A percentile compares a stretch with the other conserved stretches of the same genome.
phyloP scores from a whole-genome alignment of 2,113 vertebrate species.

The Loxodonta africana region DNA sequence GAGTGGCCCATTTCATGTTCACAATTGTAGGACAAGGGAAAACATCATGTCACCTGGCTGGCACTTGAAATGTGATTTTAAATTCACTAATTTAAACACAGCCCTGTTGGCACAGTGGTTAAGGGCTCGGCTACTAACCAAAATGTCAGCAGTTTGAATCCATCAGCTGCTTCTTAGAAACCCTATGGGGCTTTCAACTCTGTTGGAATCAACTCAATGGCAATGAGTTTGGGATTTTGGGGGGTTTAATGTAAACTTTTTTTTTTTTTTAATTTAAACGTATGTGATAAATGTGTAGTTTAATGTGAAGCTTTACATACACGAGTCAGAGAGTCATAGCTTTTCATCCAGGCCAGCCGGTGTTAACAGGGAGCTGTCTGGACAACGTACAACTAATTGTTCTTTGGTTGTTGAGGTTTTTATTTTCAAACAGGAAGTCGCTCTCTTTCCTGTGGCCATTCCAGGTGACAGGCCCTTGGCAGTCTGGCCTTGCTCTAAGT shows the following conservation, averaged over 20 bases:
- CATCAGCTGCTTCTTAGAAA: too few relatives aligned
- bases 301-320: not conserved
- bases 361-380: accelerated
- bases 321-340: not conserved
- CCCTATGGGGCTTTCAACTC: too few relatives aligned
- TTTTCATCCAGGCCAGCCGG: accelerated
- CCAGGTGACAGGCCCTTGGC: not conserved
- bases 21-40: too few relatives aligned
- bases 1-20: too few relatives aligned
- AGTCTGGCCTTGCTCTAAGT: accelerated
- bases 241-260: too few relatives aligned
- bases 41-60: accelerated
- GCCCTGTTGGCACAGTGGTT: too few relatives aligned
- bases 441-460: not conserved
- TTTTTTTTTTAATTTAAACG: not conserved
- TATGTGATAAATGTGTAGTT: too few relatives aligned
- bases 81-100: not conserved
- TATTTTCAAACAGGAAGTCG: not conserved
- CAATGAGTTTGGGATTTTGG: too few relatives aligned
- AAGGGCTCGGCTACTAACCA: too few relatives aligned
- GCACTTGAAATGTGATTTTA: not conserved
- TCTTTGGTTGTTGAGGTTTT: not conserved
- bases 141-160: too few relatives aligned
- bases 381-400: accelerated
- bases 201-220: too few relatives aligned